Percentiles rank a stretch among this genome's conserved stretches.
phyloP scores from a whole-genome alignment of 2,797 vertebrate species.

The Hoplostethus mediterraneus region DNA sequence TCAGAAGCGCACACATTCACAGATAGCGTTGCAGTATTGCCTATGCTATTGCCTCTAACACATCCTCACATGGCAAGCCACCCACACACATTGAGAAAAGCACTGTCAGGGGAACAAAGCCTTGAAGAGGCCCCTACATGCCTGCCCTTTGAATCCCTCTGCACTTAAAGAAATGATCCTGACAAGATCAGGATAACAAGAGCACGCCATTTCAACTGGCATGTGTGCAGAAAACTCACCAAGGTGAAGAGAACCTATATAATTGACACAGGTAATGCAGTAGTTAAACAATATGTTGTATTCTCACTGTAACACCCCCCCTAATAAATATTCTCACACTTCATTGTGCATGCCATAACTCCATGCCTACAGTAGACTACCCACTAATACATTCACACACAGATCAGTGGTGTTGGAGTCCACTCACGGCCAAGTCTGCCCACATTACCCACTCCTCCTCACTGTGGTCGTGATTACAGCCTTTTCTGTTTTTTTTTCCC shows the following conservation, averaged over 20 bases:
- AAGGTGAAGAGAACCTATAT: constrained; percentile 27
- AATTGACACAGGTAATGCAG: constrained; percentile 35
- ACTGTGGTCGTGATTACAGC: constrained; percentile 84
- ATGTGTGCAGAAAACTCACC: constrained; percentile 20
- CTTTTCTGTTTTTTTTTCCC: constrained; percentile 58
- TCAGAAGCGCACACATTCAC: constrained; percentile 75
- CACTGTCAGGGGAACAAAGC: constrained; percentile 82
- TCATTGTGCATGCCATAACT: constrained; percentile 79
- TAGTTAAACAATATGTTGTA: constrained; percentile 67
- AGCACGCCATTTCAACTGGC: constrained; percentile 49
- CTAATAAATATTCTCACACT: constrained; percentile 72
- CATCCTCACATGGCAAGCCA: constrained; percentile 79
- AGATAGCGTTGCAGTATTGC: constrained; percentile 72
- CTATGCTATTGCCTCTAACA: constrained; percentile 80
- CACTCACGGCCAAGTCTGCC: constrained; percentile 85
- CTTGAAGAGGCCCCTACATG: constrained; percentile 80
- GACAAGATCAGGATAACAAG: constrained; percentile 46
- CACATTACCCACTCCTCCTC: constrained; percentile 86
- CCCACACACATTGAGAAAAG: constrained; percentile 83
- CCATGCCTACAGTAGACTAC: constrained; percentile 79
- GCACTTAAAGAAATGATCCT: constrained; percentile 77
- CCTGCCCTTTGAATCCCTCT: constrained; percentile 74
- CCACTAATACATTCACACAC: constrained; percentile 81
- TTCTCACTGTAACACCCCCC: constrained; percentile 51
- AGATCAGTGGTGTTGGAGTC: constrained; percentile 81